Percentiles rank a stretch among this genome's conserved stretches.
These are phyloP conservation scores for Erythrocercus mccallii DNA, from an alignment of 2,113 vertebrate genomes.

Conservation along the genomic window DNA sequence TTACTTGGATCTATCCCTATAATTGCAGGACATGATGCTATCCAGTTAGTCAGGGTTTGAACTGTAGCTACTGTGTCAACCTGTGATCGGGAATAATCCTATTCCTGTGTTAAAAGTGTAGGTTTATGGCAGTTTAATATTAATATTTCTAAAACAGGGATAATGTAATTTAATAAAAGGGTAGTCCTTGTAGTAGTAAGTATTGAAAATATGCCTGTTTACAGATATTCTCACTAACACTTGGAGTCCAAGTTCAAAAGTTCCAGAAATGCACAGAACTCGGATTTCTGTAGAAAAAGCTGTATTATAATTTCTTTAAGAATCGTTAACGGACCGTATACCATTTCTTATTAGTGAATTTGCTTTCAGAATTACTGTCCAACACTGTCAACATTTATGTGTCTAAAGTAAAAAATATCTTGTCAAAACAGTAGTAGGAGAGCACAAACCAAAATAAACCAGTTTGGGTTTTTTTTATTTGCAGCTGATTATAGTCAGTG, in stretches of 20 bases:
- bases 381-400: background rate
- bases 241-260: background rate
- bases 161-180: background rate
- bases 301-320: background rate
- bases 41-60: background rate
- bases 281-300: background rate
- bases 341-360: background rate
- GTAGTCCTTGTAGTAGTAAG: background rate
- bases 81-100: background rate
- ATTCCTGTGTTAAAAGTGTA: background rate
- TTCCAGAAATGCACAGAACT: background rate
- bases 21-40: background rate
- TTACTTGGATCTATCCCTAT: background rate
- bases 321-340: background rate
- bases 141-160: background rate
- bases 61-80: background rate
- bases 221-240: background rate
- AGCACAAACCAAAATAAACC: background rate
- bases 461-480: background rate
- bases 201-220: background rate
- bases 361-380: background rate
- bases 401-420: background rate
- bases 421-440: background rate
- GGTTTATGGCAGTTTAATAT: background rate
- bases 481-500: background rate